These are phyloP conservation scores for Zenarchopterus dispar DNA, from an alignment of 2,797 vertebrate genomes.

Conservation along the genomic window DNA sequence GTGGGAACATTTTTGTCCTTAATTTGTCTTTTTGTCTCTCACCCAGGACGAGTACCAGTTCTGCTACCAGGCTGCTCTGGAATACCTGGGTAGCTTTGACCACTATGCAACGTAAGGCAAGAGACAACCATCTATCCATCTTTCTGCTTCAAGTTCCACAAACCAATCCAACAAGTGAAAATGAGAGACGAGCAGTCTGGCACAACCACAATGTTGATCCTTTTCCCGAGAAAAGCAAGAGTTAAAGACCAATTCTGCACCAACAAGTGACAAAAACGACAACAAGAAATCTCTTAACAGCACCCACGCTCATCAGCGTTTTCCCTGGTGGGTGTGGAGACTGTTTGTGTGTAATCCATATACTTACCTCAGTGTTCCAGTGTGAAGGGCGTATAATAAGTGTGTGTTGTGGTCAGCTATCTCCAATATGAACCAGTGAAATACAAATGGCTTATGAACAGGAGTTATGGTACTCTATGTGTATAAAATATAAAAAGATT, in stretches of 20 bases:
- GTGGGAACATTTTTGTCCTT: not conserved
- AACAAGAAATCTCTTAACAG: constrained; percentile 66
- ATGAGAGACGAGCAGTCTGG: constrained; percentile 43
- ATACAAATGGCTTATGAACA: constrained; percentile 78
- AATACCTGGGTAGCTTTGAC: constrained; percentile 98
- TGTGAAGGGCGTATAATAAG: constrained; percentile 84
- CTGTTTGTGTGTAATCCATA: constrained; percentile 85
- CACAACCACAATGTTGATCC: constrained; percentile 46
- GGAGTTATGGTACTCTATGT: constrained; percentile 78
- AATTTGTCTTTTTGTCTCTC: constrained; percentile 14
- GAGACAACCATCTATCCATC: constrained; percentile 70
- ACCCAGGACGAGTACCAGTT: constrained; percentile 97
- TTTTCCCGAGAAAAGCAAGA: constrained; percentile 60
- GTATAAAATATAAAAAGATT: constrained; percentile 67
- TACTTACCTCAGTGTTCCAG: constrained; percentile 91
- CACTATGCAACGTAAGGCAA: constrained; percentile 98
- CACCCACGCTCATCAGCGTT: constrained; percentile 67
- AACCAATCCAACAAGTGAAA: constrained; percentile 49
- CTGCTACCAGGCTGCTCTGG: constrained; percentile 96
- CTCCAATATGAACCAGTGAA: constrained; percentile 84
- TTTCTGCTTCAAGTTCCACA: constrained; percentile 61
- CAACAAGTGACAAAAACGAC: constrained; percentile 62
- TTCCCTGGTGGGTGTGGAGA: constrained; percentile 67
- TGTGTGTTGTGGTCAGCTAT: constrained; percentile 86
- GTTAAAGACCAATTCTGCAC: constrained; percentile 53